Conservation (phyloP, 2,113 vertebrate species). For the Bothrops jararaca region DNA sequence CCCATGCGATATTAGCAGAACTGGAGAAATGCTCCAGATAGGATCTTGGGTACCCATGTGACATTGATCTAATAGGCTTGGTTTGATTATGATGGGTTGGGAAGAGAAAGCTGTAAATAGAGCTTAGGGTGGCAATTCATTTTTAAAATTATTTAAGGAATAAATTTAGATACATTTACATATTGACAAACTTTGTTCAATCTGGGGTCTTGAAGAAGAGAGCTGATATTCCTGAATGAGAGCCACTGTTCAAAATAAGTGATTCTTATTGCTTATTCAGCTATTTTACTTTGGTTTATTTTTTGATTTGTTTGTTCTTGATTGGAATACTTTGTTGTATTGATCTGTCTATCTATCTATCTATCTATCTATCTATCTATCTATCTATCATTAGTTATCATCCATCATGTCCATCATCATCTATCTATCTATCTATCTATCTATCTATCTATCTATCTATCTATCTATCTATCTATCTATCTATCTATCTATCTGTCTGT, state of each 20-base stretch:
- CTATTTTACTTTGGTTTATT: neutral
- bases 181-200: neutral
- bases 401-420: too few relatives aligned
- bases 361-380: too few relatives aligned
- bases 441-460: too few relatives aligned
- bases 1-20: neutral
- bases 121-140: neutral
- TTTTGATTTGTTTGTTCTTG: neutral
- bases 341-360: neutral
- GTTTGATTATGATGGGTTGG: neutral
- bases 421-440: too few relatives aligned
- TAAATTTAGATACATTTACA: neutral
- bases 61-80: neutral
- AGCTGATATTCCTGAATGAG: neutral
- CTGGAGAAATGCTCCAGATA: neutral
- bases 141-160: neutral
- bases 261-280: neutral
- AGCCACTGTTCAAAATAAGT: neutral
- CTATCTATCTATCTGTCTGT: too few relatives aligned
- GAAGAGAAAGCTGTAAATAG: neutral
- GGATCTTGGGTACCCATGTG: too few relatives aligned
- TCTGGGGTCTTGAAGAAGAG: neutral
- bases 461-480: too few relatives aligned
- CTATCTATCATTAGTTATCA: too few relatives aligned
- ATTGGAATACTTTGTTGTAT: neutral